Evolutionary conservation across 2,888 invertebrate species (phyloP), one percentile per base, ranked within the genome.

Genomic region (Melanchra persicariae): DNA sequence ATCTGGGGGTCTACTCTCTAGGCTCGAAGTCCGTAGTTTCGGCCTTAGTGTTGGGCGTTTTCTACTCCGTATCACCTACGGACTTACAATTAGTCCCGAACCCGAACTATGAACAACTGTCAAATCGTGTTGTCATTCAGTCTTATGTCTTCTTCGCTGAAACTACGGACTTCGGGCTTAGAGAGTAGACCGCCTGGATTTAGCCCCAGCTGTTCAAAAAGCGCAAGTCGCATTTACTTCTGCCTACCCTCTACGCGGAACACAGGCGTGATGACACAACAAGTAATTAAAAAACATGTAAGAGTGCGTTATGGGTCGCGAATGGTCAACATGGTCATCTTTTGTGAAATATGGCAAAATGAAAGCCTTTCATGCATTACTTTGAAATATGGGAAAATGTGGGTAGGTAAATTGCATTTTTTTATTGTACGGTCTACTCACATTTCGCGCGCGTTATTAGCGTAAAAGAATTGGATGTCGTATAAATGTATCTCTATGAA

Each of bases 311-410:
- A 52, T 30, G 37, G 26, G 10, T 24, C 62, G 15, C 8, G 19
- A 71, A 66, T 40, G 54, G 63, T 12, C 26, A 64, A 30, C 66
- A 71, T 47, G 24, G 30, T 66, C 67, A 54, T 24, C 30, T 66
- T 19, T 47, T 66, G 24, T 75, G 47, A 71, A 75, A 55, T 66
- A 75, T 65, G 65, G 22, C 0, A 12, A 19, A 54, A 64, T 71
- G 37, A 54, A 74, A 54, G 45, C 37, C 45, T 45, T 74, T 45
- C 22, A 37, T 37, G 8, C 19, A 64, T 64, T n/a, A 17, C 19
- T 15, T 45, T 54, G 75, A 71, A 74, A 74, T 65, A 74, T 47
- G 74, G 49, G 12, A 34, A 43, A 10, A 34, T 51, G 10, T 34
- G n/a, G 17, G 40, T 12, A 24, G 15, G 24, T 47, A 54, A 24